Percentiles rank a stretch among this genome's conserved stretches.
These are phyloP conservation scores for Isurus oxyrinchus DNA, from an alignment of 2,113 vertebrate species.

Conservation along the genomic window DNA sequence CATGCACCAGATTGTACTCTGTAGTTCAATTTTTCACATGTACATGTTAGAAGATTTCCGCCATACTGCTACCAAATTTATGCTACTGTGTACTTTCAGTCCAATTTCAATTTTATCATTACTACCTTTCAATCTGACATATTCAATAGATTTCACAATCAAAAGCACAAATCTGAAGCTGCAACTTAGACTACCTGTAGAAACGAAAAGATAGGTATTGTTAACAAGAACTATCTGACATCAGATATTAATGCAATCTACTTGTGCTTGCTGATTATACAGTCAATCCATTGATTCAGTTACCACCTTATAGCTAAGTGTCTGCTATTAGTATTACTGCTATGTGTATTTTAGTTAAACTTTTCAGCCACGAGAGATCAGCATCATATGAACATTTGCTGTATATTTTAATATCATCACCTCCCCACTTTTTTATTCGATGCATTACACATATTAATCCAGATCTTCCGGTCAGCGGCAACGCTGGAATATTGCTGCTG, in stretches of 20 bases:
- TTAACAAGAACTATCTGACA: not conserved
- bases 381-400: not conserved
- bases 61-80: not conserved
- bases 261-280: not conserved
- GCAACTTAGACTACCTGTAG: not conserved
- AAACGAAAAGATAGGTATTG: not conserved
- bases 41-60: not conserved
- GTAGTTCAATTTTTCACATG: not conserved
- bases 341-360: not conserved
- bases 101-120: not conserved
- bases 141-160: not conserved
- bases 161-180: not conserved
- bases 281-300: not conserved
- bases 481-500: too few species aligned
- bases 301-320: not conserved
- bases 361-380: not conserved
- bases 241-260: not conserved
- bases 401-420: not conserved
- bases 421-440: not conserved
- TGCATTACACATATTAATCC: not conserved
- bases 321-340: not conserved
- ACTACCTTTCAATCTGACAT: not conserved
- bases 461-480: too few species aligned
- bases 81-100: not conserved
- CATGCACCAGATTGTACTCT: not conserved